These are phyloP conservation scores for Rhopalosiphum padi DNA, from an alignment of 1,140 invertebrate genomes.

Conservation along the genomic window DNA sequence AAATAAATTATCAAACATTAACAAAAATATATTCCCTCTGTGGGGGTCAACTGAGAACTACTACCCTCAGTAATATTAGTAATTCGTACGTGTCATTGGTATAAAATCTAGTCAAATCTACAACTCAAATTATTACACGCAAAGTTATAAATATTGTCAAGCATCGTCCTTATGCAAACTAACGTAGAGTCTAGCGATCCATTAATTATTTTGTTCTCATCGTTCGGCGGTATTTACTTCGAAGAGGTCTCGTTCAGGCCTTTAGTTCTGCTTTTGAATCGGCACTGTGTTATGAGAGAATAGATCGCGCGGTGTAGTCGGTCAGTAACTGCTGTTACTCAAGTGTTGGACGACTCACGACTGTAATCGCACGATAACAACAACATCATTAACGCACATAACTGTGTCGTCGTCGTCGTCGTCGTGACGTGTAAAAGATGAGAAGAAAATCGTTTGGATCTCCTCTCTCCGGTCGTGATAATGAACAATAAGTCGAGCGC, in stretches of 20 bases:
- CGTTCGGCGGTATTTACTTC: background rate
- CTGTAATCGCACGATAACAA: background rate
- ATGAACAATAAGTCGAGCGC: background rate
- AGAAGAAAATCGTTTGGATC: background rate
- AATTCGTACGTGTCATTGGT: too few species aligned
- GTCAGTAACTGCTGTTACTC: background rate
- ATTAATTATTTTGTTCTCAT: background rate
- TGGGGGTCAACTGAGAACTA: background rate
- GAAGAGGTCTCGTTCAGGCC: background rate
- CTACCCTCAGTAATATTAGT: background rate
- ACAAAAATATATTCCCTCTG: background rate
- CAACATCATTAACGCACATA: background rate
- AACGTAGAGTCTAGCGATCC: background rate
- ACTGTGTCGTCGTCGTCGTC: background rate
- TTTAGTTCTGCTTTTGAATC: background rate
- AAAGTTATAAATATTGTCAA: background rate
- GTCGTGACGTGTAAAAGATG: background rate
- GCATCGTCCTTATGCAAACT: background rate
- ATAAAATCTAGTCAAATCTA: background rate
- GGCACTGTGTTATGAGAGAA: background rate
- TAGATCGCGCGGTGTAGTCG: background rate
- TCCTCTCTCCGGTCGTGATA: background rate
- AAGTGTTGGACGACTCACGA: background rate
- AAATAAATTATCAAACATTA: background rate
- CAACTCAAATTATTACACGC: background rate